phyloP scores from a whole-genome alignment of 2,113 vertebrate species.

The Odontesthes bonariensis region DNA sequence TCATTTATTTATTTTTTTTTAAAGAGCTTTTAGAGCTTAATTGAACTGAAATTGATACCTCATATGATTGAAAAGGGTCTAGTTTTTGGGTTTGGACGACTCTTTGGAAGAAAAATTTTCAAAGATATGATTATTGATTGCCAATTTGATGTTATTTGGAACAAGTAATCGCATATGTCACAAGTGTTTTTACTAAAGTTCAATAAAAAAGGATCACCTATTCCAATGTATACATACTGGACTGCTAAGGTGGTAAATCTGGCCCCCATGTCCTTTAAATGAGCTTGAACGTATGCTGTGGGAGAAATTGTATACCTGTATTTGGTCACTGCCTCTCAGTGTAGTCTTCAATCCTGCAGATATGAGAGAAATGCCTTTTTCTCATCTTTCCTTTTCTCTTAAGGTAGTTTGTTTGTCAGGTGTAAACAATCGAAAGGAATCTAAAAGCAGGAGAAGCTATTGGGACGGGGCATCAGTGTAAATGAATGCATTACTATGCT shows the following conservation, averaged over 20 bases:
- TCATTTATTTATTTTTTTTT: conserved; percentile 8
- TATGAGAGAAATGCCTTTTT: conserved; percentile 24
- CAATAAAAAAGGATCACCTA: conserved; percentile 31
- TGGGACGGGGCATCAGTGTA: conserved; percentile 19
- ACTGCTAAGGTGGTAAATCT: conserved; percentile 44
- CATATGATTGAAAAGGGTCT: background rate
- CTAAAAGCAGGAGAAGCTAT: conserved; percentile 28
- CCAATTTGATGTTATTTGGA: too few species aligned
- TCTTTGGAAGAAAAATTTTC: too few species aligned
- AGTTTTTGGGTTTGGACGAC: too few species aligned
- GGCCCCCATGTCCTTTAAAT: conserved; percentile 39
- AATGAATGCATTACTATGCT: conserved; percentile 38
- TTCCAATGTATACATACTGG: conserved; percentile 45
- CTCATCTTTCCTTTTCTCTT: conserved; percentile 26
- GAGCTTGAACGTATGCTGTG: conserved; percentile 33
- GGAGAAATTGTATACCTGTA: conserved; percentile 46
- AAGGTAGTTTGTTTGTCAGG: conserved; percentile 58
- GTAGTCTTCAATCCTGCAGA: conserved; percentile 51
- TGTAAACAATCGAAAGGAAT: conserved; percentile 41
- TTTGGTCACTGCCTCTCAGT: conserved; percentile 23
- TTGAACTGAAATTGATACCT: background rate
- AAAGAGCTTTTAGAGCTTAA: conserved; percentile 12
- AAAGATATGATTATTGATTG: too few species aligned
- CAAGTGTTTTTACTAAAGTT: background rate
- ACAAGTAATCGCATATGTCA: background rate